Base-by-base conservation (phyloP, 2,113 vertebrate species). In the Cacatua alba region DNA sequence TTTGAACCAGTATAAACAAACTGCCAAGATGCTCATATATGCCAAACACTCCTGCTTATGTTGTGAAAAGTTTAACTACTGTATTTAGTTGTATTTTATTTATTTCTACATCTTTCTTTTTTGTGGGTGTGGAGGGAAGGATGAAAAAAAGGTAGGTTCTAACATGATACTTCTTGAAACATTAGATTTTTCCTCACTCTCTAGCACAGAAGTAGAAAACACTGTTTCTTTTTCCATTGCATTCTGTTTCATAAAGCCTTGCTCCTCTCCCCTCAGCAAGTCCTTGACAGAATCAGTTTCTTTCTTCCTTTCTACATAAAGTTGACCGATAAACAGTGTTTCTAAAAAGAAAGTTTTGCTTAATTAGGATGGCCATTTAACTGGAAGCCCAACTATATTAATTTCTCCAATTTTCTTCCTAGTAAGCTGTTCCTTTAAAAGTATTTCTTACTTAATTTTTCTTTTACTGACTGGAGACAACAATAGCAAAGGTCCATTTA, bases 301-400 rank as follows among this genome's bases (percentile, higher is more conserved):
- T 86, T 86, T 46, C 46, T 83, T 63, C 57, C 52, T 92, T 90
- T 77, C 90, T 59, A 92, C 80, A 62, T 76, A 37, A 72, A 77
- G 48, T 12, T 84, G 53, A 85, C 60, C 78, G 68, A 92, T 76
- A 82, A 64, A 55, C 62, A 88, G 55, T 41, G 35, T 88, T 93
- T 93, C 94, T 83, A 88, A 94, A 82, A 69, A 39, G 44, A 86
- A 59, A 65, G 12, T 48, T 86, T 85, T 90, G 63, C 79, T 86
- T 88, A 90, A 65, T 63, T 65, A 82, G 51, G 31, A 44, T 69
- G 76, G 62, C 41, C 60, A 26, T 65, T 72, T 69, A 72, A 94
- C 59, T 49, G 43, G 49, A 77, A 82, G 59, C 17, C 41, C 53
- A 76, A n/a, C 53, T 77, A 3, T 16, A 88, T 52, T 44, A 52